Evolutionary conservation across 2,888 invertebrate species (phyloP).

Genomic region (Hirudinaria manillensis): DNA sequence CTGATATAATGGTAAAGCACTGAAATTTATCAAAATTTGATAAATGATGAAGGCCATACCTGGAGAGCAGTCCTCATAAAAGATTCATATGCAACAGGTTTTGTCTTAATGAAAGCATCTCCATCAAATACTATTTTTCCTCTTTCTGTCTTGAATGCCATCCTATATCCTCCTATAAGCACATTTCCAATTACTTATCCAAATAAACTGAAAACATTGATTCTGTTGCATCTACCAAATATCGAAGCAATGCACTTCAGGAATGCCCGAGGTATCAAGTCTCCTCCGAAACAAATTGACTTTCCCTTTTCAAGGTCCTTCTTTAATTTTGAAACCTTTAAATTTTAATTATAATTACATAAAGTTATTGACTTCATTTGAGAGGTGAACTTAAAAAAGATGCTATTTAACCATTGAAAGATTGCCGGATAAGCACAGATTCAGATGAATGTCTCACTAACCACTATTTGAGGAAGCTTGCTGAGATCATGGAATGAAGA

Average conservation of each 20-base stretch:
- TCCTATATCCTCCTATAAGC: slow-evolving; percentile 55
- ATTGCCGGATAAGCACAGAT: neutral
- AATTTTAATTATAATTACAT: neutral
- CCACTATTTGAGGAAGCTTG: slow-evolving; percentile 81
- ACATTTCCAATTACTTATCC: neutral
- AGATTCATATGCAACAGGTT: slow-evolving; percentile 58
- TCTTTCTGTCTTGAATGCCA: slow-evolving; percentile 68
- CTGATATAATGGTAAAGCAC: no score
- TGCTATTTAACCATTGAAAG: neutral
- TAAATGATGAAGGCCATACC: neutral
- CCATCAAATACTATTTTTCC: slow-evolving; percentile 74
- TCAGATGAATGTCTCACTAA: slow-evolving; percentile 53
- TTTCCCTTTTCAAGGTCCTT: slow-evolving; percentile 64
- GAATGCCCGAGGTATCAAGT: slow-evolving; percentile 87
- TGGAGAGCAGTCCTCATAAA: slow-evolving; percentile 7
- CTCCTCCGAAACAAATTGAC: slow-evolving; percentile 64
- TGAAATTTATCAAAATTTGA: neutral
- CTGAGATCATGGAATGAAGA: slow-evolving; percentile 85
- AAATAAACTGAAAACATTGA: neutral
- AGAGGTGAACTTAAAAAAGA: neutral
- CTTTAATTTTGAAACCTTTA: slow-evolving; percentile 67
- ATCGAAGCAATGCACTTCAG: slow-evolving; percentile 81
- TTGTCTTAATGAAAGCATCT: slow-evolving; percentile 61
- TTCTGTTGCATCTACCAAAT: slow-evolving; percentile 63
- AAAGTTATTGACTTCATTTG: slow-evolving; percentile 54